Base-by-base conservation (phyloP, 2,888 invertebrate species). In the Byasa hedistus region DNA sequence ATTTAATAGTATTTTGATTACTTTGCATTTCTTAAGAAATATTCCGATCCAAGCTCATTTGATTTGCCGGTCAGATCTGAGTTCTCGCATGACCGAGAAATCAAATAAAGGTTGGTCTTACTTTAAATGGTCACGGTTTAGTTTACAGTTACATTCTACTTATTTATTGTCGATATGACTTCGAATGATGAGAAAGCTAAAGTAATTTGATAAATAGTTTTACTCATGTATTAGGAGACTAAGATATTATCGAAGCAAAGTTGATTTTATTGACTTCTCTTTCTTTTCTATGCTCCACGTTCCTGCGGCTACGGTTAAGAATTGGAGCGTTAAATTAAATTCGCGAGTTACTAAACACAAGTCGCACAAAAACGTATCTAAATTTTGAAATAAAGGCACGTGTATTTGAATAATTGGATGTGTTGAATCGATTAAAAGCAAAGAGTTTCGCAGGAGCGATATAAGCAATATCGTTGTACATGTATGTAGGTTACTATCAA, bases 71-170 rank as follows among this genome's bases (percentile, higher is more conserved):
- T 59, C 60, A 58, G 59, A 63, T 67, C 66, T 63, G 59, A 62
- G 56, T 48, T 66, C 66, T 27, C 59, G 66, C 66, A 67, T 67
- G 66, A 67, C 66, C 66, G 66, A 57, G 59, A 67, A 67, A 67
- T 67, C 59, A 67, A 67, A 66, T 66, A 66, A 66, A 66, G 58
- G 58, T 63, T 63, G 60, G 51, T 63, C 56, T 60, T 56, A 51
- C 54, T 58, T 67, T 60, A 60, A 67, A 67, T 63, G 59, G 59
- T 59, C 62, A 59, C 63, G 27, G 56, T 60, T 56, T 52, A 32
- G 63, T 63, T 63, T 59, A 67, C 63, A 60, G 66, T 67, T 67
- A 67, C 32, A 58, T 66, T 66, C 58, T 54, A 62, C 32, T 66
- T 62, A 39, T 66, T 61, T 61, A 58, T 57, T 65, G 44, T 55